These are phyloP conservation scores for Metopolophium dirhodum DNA, from an alignment of 1,140 invertebrate species.

Conservation along the genomic window DNA sequence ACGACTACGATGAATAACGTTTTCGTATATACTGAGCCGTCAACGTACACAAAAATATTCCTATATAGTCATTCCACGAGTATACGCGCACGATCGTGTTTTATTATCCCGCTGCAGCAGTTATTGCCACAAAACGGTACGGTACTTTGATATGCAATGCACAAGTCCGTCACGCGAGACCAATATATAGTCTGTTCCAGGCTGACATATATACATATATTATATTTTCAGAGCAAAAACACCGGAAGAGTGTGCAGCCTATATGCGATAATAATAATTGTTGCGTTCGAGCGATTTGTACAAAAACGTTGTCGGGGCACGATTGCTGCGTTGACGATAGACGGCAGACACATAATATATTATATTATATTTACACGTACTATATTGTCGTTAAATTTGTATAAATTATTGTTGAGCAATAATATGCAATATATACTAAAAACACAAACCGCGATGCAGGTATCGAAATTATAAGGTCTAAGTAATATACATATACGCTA, in stretches of 20 bases:
- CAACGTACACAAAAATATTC: not conserved
- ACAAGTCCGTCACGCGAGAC: constrained; percentile 29
- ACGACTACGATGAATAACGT: not conserved
- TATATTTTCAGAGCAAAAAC: not conserved
- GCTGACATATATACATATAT: not conserved
- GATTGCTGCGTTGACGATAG: not conserved
- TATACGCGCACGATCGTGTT: not conserved
- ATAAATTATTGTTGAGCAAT: not conserved
- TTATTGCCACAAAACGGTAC: not conserved
- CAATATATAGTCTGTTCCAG: not conserved
- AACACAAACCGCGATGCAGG: not conserved
- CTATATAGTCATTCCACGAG: not conserved
- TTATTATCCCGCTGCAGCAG: not conserved
- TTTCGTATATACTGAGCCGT: not conserved
- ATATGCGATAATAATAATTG: not conserved
- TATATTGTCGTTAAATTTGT: not conserved
- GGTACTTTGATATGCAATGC: constrained; percentile 32
- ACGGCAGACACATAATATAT: not conserved
- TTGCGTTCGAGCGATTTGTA: not conserved
- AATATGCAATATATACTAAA: not conserved
- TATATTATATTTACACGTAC: not conserved
- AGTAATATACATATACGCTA: not conserved
- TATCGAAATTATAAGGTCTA: not conserved
- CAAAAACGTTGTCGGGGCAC: not conserved
- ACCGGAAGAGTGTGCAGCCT: not conserved